Percentiles rank a stretch among this genome's conserved stretches.
phyloP scores from a whole-genome alignment of 64 coral and sea anemone species.

The Montipora cactus region DNA sequence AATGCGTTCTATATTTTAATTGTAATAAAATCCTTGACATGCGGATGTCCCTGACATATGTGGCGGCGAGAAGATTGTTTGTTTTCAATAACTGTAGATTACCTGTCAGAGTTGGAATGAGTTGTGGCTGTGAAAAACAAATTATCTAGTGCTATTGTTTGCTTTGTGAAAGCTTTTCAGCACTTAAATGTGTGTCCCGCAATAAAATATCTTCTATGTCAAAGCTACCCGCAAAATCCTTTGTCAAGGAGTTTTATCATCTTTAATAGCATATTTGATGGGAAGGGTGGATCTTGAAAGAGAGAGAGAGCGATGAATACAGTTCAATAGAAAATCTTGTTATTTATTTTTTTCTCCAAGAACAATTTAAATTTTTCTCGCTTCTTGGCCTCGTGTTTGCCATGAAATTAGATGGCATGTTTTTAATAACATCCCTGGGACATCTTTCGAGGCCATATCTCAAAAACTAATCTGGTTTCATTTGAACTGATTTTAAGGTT shows the following conservation, averaged over 20 bases:
- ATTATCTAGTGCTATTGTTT: conserved; percentile 88
- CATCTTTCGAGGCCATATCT: conserved; percentile 74
- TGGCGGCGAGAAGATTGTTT: conserved; percentile 77
- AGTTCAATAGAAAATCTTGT: conserved; percentile 14
- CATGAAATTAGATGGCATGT: conserved; percentile 27
- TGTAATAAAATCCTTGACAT: conserved; percentile 89
- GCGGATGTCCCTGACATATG: conserved; percentile 61
- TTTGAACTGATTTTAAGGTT: conserved; percentile 24
- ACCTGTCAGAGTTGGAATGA: conserved; percentile 84
- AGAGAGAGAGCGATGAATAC: neutral
- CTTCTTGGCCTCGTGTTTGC: neutral
- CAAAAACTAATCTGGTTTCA: conserved; percentile 67
- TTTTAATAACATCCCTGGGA: conserved; percentile 72
- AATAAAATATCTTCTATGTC: conserved; percentile 65
- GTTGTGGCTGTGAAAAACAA: conserved; percentile 93
- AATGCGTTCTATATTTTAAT: conserved; percentile 59
- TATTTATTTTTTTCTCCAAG: neutral
- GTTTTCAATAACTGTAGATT: conserved; percentile 79
- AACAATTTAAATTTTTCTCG: neutral
- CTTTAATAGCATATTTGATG: conserved; percentile 77
- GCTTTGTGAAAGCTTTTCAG: conserved; percentile 82
- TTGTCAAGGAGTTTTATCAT: conserved; percentile 65
- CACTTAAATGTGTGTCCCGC: conserved; percentile 73
- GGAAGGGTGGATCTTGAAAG: neutral
- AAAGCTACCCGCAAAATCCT: conserved; percentile 77